Evolutionary conservation across 2,888 invertebrate genomes (phyloP).

Genomic region (Gortyna flavago): DNA sequence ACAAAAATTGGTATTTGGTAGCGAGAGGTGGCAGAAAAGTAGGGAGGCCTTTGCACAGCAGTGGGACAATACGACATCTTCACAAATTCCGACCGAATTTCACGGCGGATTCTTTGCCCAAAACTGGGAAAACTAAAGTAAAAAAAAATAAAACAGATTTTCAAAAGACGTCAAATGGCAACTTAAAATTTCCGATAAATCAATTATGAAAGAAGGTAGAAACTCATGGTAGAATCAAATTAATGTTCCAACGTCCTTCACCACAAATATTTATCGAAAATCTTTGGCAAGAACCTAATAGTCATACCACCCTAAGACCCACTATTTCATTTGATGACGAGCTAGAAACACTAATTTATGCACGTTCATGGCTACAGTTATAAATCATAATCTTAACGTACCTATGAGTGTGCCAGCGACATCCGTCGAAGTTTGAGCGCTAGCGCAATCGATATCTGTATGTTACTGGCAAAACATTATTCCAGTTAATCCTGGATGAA

Average conservation of each 20-base stretch:
- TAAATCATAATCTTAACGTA: conserved; percentile 70
- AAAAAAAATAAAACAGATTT: conserved; percentile 15
- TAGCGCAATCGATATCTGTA: conserved; percentile 64
- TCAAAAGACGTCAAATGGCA: background rate
- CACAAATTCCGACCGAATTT: conserved; percentile 11
- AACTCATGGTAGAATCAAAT: background rate
- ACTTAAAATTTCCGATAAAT: background rate
- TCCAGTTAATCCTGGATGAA: background rate
- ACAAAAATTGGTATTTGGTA: background rate
- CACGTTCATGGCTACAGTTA: conserved; percentile 61
- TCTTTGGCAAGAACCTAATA: conserved; percentile 9
- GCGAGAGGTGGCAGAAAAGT: background rate
- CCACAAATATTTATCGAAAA: background rate
- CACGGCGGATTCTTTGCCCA: conserved; percentile 25
- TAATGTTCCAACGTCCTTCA: background rate
- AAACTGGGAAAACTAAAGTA: conserved; percentile 41
- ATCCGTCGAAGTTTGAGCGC: conserved; percentile 64
- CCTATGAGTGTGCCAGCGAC: conserved; percentile 58
- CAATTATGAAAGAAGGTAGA: background rate
- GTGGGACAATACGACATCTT: background rate
- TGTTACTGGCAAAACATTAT: conserved; percentile 22
- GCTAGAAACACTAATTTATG: conserved; percentile 58
- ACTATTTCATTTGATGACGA: conserved; percentile 53
- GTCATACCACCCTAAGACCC: background rate
- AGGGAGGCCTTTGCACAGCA: background rate